Evolutionary conservation across 2,113 vertebrate species (phyloP), one percentile per base, ranked within the genome.

Genomic region (Acanthochromis polyacanthus): DNA sequence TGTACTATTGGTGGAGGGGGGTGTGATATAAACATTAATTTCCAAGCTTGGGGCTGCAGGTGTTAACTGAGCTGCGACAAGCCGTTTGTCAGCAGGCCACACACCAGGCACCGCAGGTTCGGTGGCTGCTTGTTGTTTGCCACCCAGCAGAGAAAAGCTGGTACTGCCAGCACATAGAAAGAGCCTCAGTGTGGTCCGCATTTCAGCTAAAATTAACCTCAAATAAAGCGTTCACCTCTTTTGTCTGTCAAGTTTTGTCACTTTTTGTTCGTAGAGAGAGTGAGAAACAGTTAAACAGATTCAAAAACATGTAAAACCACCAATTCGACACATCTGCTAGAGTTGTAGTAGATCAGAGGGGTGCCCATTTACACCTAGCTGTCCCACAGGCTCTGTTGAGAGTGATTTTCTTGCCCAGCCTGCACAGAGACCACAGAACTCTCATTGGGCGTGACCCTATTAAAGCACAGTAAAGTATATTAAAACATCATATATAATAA

Each of bases 21-120:
- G 79, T 77, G 83, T 70, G 86, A 89, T 92, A 88, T 89, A 93
- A 94, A 88, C 92, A 94, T 93, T 93, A 85, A 94, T 95, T 93
- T 92, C 71, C 30, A 53, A 70, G 84, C 89, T 85, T 17, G 48
- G 75, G 73, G 80, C 95, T 97, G 96, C 64, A 45, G 88, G 89
- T 56, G 50, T 89, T 88, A 88, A 82, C 86, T 79, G 90, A 93
- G 70, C 89, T 63, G 79, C 92, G 84, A 93, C 88, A 83, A 90
- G 78, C 89, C 76, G 91, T 92, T 94, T 93, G 91, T 92, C 92
- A 94, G 82, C 22, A 82, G 91, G 87, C 90, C 82, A 89, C 91
- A 92, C 86, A 92, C 73, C 83, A 88, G 75, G 85, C 87, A 83
- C 88, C 25, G 68, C 88, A 87, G 87, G 89, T 90, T 86, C 83